These are phyloP conservation scores for Limanda limanda DNA, from an alignment of 2,113 vertebrate species.

Conservation along the genomic window DNA sequence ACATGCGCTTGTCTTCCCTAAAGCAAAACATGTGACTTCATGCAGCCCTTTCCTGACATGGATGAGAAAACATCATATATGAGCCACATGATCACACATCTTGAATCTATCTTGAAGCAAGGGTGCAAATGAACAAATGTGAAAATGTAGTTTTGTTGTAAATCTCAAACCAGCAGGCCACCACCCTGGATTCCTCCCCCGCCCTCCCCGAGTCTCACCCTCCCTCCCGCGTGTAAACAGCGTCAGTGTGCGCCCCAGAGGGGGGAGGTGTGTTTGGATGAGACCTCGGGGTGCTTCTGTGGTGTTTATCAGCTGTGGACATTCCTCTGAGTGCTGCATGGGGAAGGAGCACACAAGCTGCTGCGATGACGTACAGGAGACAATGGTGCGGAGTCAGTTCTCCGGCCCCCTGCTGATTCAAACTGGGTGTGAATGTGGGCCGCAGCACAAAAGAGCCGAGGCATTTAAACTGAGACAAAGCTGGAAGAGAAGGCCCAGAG, in stretches of 20 bases:
- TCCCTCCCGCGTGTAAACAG: conserved; percentile 22
- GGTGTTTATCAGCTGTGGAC: conserved; percentile 80
- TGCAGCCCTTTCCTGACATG: background rate
- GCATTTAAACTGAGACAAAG: background rate
- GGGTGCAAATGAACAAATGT: background rate
- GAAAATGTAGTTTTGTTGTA: background rate
- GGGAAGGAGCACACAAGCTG: conserved; percentile 63
- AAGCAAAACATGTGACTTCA: background rate
- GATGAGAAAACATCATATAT: background rate
- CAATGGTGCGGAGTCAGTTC: conserved; percentile 33
- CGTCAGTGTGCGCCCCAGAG: conserved; percentile 64
- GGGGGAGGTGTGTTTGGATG: conserved; percentile 19
- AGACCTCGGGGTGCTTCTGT: conserved; percentile 5
- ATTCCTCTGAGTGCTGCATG: conserved; percentile 77
- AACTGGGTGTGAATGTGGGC: conserved; percentile 30
- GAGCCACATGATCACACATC: background rate
- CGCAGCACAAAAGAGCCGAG: conserved; percentile 4
- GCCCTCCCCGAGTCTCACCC: background rate
- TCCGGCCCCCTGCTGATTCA: conserved; percentile 16
- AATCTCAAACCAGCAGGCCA: background rate
- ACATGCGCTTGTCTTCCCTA: background rate
- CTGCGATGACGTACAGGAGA: conserved; percentile 25
- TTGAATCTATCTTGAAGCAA: background rate
- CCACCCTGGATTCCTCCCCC: conserved; percentile 28
- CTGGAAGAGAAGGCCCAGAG: background rate